phyloP scores from a whole-genome alignment of 2,888 invertebrate genomes.

The Papilio protenor region DNA sequence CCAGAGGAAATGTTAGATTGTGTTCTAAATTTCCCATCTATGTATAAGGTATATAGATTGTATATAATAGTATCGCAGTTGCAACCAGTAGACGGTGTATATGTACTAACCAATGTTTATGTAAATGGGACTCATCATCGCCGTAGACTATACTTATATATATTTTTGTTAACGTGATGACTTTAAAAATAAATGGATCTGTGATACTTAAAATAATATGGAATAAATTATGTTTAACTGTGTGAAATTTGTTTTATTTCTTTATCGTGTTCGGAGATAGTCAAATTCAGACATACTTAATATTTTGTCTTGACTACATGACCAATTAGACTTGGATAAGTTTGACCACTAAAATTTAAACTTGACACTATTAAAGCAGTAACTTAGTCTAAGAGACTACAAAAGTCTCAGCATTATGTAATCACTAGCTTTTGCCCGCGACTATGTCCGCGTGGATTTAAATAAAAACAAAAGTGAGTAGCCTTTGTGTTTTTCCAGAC shows the following conservation, averaged over 20 bases:
- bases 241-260: slow-evolving; percentile 56
- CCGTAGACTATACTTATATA: slow-evolving; percentile 72
- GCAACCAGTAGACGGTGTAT: slow-evolving; percentile 53
- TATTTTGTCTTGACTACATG: background rate
- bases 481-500: too few species aligned
- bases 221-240: slow-evolving; percentile 85
- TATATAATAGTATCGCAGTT: slow-evolving; percentile 73
- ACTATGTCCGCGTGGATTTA: too few species aligned
- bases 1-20: slow-evolving; percentile 39
- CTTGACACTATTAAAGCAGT: background rate
- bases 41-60: slow-evolving; percentile 73
- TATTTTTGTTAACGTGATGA: slow-evolving; percentile 84
- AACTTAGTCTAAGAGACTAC: background rate
- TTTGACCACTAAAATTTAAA: background rate
- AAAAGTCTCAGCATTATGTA: background rate
- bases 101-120: slow-evolving; percentile 59
- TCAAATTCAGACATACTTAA: background rate
- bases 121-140: slow-evolving; percentile 70
- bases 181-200: slow-evolving; percentile 84
- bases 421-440: too few species aligned
- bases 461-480: too few species aligned
- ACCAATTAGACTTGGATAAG: background rate
- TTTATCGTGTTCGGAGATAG: slow-evolving; percentile 1
- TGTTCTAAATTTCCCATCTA: slow-evolving; percentile 49
- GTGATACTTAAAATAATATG: slow-evolving; percentile 84